phyloP scores from a whole-genome alignment of 2,888 invertebrate genomes.

The Xylophagus ater region DNA sequence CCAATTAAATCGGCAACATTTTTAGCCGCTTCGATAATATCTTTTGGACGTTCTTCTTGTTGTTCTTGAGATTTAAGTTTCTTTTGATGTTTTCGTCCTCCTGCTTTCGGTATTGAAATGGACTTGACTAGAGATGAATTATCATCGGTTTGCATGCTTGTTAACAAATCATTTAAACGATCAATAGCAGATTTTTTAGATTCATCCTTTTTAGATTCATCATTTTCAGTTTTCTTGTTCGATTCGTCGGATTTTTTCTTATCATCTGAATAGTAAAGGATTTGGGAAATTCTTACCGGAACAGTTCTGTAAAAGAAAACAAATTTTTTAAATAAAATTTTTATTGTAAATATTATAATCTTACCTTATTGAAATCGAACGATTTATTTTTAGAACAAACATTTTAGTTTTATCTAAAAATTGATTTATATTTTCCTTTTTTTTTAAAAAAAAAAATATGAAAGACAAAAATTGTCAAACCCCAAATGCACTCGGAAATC shows the following conservation, averaged over 20 bases:
- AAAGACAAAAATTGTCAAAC: no score
- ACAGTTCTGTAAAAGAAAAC: not conserved
- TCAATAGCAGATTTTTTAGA: constrained; percentile 22
- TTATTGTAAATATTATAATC: no score
- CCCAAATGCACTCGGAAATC: no score
- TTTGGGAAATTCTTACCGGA: not conserved
- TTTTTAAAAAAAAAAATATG: no score
- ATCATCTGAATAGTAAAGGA: constrained; percentile 7
- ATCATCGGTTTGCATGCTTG: constrained; percentile 32
- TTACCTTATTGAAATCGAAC: no score
- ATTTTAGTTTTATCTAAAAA: no score
- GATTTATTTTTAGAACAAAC: no score
- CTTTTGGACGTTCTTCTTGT: constrained; percentile 22
- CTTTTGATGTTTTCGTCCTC: constrained; percentile 18
- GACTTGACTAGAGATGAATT: constrained; percentile 18
- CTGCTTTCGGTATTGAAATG: constrained; percentile 28
- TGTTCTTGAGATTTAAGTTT: constrained; percentile 18
- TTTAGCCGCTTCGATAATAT: constrained; percentile 47
- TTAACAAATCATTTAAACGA: constrained; percentile 31
- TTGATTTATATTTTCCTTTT: no score
- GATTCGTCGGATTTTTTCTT: not conserved
- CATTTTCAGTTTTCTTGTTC: constrained; percentile 5
- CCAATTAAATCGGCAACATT: constrained; percentile 59
- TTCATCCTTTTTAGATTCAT: constrained; percentile 5
- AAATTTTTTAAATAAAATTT: no score